phyloP scores from a whole-genome alignment of 2,113 vertebrate species.

The Cyprinodon tularosa region DNA sequence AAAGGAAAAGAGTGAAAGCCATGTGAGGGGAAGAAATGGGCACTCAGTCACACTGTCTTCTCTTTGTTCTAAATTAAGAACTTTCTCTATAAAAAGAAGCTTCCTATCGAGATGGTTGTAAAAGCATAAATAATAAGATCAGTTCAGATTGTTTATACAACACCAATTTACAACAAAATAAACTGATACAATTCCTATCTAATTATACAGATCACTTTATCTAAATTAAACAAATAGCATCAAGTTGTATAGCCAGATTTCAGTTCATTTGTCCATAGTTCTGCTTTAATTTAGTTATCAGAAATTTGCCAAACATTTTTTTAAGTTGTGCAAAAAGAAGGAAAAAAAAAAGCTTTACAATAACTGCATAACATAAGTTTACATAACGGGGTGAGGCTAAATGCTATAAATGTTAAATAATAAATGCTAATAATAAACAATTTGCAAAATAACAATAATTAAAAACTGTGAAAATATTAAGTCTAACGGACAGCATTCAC shows the following conservation, averaged over 20 bases:
- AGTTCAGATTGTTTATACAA: neutral
- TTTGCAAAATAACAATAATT: neutral
- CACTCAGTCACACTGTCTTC: constrained; percentile 46
- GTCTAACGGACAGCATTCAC: constrained; percentile 17
- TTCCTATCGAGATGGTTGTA: constrained; percentile 17
- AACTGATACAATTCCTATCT: neutral
- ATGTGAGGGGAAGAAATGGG: constrained; percentile 40
- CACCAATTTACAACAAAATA: neutral
- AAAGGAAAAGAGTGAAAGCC: constrained; percentile 47
- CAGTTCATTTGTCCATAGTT: neutral
- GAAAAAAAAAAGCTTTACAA: constrained; percentile 25
- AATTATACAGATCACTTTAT: neutral
- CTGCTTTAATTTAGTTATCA: neutral
- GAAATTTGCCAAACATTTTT: neutral
- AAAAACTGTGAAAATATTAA: neutral
- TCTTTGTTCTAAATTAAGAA: constrained; percentile 47
- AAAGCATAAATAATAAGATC: constrained; percentile 27
- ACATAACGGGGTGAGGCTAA: constrained; percentile 3
- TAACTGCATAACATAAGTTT: constrained; percentile 38
- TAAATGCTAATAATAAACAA: neutral
- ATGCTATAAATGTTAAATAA: neutral
- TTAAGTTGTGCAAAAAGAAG: constrained; percentile 3
- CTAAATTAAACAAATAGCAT: neutral
- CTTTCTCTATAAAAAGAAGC: constrained; percentile 31
- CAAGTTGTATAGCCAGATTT: neutral